These are phyloP conservation scores for Parapsyche elsis DNA, from an alignment of 1,140 invertebrate species.

Conservation along the genomic window DNA sequence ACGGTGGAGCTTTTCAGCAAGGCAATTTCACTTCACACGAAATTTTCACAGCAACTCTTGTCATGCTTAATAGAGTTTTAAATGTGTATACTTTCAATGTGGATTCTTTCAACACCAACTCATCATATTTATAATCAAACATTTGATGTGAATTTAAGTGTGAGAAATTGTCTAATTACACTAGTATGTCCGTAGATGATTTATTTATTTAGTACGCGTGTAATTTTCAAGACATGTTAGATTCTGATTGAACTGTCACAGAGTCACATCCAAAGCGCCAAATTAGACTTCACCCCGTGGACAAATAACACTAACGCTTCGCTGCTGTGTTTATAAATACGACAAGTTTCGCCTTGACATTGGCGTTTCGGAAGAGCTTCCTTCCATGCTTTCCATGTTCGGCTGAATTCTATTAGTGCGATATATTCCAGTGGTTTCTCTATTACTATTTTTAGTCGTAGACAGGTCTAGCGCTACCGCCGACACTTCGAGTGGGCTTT, in stretches of 20 bases:
- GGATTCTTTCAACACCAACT: too few species aligned
- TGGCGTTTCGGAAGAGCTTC: neutral
- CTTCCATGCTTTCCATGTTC: neutral
- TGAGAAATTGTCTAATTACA: too few species aligned
- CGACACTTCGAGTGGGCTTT: slow-evolving; percentile 35
- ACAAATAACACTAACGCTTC: neutral
- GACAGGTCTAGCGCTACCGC: slow-evolving; percentile 26
- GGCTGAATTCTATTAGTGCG: neutral
- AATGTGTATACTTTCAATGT: too few species aligned
- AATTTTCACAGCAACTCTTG: too few species aligned
- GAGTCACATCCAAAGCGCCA: neutral
- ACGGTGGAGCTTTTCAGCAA: too few species aligned
- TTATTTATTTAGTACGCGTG: neutral
- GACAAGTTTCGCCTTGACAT: neutral
- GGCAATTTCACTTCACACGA: too few species aligned
- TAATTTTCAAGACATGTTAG: neutral
- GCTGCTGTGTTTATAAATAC: neutral
- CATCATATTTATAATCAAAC: too few species aligned
- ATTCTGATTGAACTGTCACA: slow-evolving; percentile 2
- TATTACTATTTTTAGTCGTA: slow-evolving; percentile 6
- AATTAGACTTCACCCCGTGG: neutral
- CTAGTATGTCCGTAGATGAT: neutral
- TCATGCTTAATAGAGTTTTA: too few species aligned
- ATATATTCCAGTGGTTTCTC: neutral
- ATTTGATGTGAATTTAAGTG: too few species aligned